Percentiles rank a stretch among this genome's conserved stretches.
Conservation (phyloP, 2,113 vertebrate genomes). For the Poecilia latipinna region DNA sequence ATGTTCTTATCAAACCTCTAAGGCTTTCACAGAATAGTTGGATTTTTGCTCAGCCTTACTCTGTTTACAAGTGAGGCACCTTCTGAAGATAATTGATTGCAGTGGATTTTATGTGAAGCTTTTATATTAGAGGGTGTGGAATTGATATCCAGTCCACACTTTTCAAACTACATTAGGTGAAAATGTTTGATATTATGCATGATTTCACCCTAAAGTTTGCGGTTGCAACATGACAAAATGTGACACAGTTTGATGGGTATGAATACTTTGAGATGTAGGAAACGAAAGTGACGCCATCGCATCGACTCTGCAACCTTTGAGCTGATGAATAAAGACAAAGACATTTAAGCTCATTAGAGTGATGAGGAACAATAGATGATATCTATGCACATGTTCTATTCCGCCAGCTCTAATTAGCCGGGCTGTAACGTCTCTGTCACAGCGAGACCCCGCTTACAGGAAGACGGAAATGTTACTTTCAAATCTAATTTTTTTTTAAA, state of each 20-base stretch:
- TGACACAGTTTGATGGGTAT: neutral
- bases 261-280: constrained; percentile 15
- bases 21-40: too few species aligned
- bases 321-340: constrained; percentile 74
- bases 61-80: too few species aligned
- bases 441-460: constrained; percentile 41
- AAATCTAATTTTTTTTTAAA: constrained; percentile 48
- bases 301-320: constrained; percentile 61
- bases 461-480: constrained; percentile 73
- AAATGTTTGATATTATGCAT: neutral
- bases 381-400: constrained; percentile 63
- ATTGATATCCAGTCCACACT: neutral
- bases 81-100: neutral
- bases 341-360: constrained; percentile 76
- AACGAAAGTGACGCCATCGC: constrained; percentile 42
- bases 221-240: neutral
- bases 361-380: constrained; percentile 78
- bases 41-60: too few species aligned
- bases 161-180: neutral
- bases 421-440: constrained; percentile 71
- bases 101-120: neutral
- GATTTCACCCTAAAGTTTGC: neutral
- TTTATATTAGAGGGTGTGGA: neutral
- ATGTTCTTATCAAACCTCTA: too few species aligned
- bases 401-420: constrained; percentile 74